These are phyloP conservation scores for Perizoma flavofasciatum DNA, from an alignment of 2,888 invertebrate species.

Conservation along the genomic window DNA sequence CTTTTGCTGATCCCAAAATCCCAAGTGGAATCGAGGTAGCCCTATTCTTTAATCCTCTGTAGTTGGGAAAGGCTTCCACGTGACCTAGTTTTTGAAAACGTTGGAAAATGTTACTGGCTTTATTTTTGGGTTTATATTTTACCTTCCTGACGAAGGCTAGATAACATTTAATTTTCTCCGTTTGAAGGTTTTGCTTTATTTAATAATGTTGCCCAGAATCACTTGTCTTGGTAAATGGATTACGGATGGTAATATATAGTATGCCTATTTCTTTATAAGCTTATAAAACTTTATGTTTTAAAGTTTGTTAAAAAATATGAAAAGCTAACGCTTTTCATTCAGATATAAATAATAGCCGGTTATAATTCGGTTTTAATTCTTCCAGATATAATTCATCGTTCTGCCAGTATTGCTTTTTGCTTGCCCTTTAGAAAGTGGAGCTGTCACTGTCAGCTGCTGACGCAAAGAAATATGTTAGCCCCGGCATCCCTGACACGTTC, in stretches of 20 bases:
- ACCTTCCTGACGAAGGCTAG: slow-evolving; percentile 33
- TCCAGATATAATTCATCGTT: too few species aligned
- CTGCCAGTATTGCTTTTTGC: slow-evolving; percentile 10
- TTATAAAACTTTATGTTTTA: too few species aligned
- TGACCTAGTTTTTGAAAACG: slow-evolving; percentile 48
- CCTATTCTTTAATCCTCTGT: slow-evolving; percentile 40
- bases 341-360: too few species aligned
- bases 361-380: too few species aligned
- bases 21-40: slow-evolving; percentile 33
- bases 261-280: too few species aligned
- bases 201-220: not conserved
- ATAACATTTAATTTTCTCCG: slow-evolving; percentile 6
- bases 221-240: not conserved
- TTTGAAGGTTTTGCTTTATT: slow-evolving; percentile 14
- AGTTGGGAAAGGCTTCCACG: slow-evolving; percentile 36
- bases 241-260: too few species aligned
- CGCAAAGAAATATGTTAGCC: slow-evolving; percentile 23
- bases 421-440: slow-evolving; percentile 34
- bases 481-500: slow-evolving; percentile 34
- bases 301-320: too few species aligned
- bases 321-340: too few species aligned
- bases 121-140: slow-evolving; percentile 33
- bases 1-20: slow-evolving; percentile 19
- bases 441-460: slow-evolving; percentile 32
- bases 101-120: slow-evolving; percentile 47